These are phyloP conservation scores for Physeter macrocephalus DNA, from an alignment of 2,113 vertebrate genomes.

Conservation along the genomic window DNA sequence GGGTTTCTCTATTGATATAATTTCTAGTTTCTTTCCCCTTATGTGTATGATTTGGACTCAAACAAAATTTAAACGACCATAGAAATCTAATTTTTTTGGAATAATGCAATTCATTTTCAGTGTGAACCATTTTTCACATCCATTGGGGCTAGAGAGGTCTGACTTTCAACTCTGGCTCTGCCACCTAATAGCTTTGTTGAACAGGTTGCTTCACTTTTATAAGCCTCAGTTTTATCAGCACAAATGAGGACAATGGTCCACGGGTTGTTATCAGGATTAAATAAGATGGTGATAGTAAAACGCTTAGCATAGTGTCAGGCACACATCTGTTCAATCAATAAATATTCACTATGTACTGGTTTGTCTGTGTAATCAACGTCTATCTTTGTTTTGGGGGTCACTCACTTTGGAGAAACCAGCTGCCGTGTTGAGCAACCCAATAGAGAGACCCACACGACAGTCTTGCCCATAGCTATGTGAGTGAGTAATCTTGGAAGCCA, in stretches of 20 bases:
- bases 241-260: background rate
- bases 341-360: background rate
- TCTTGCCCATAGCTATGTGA: background rate
- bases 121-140: background rate
- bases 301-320: background rate
- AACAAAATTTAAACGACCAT: background rate
- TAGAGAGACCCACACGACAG: background rate
- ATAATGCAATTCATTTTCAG: background rate
- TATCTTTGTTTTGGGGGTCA: background rate
- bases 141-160: background rate
- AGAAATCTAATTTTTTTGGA: background rate
- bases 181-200: background rate
- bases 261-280: background rate
- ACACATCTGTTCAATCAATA: background rate
- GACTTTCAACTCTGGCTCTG: background rate
- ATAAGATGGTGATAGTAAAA: background rate
- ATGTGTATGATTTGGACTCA: background rate
- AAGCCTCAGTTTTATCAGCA: background rate
- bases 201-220: background rate
- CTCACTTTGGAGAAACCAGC: background rate
- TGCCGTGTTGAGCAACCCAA: background rate
- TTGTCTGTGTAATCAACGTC: background rate
- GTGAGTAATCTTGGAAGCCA: background rate
- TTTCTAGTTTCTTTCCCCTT: background rate
- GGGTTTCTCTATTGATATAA: background rate